Evolutionary conservation across 2,888 invertebrate genomes (phyloP), one percentile per base, ranked within the genome.

Genomic region (Dysmachus trigonus): DNA sequence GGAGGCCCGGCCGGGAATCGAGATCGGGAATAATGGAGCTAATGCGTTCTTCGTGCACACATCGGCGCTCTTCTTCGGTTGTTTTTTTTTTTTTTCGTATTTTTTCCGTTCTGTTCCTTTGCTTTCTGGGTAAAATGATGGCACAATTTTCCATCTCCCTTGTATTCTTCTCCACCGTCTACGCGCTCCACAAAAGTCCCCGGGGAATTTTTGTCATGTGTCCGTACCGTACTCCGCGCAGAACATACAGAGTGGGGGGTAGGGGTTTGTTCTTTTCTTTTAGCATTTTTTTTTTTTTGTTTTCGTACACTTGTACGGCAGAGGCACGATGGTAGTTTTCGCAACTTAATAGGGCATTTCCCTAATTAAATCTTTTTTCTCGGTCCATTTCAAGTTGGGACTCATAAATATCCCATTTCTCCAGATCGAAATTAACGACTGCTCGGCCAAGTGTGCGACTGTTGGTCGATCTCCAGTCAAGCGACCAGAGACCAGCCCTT

Each of bases 321-420:
- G 38, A 41, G 38, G 31, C 27, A 15, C 27, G 47, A 47, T 81
- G n/a, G 51, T 31, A 35, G 72, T 72, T 71, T 82, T 41, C 72
- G 71, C 72, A 72, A 72, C 38, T 71, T 83, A 83, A 83, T 83
- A 22, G 83, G 72, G 53, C 41, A 83, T 83, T 83, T 83, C 38
- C 83, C 83, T 83, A 83, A 83, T 83, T 83, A 83, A 83, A 83
- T 35, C 72, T 33, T 72, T 71, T 71, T 83, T 72, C 47, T 22
- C 53, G 38, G 15, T 41, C 30, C 27, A 22, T 27, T 83, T 71
- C 41, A 22, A 31, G 18, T 35, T n/a, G 38, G 38, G 62, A 27
- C 35, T 41, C 38, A 72, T 83, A 72, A 72, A 83, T 83, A 41
- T 72, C 62, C 51, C 22, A 53, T 72, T 83, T 71, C 62, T 62